Evolutionary conservation across 23 tunicate genomes (phyloP).

Genomic region (Clavelina lepadiformis): DNA sequence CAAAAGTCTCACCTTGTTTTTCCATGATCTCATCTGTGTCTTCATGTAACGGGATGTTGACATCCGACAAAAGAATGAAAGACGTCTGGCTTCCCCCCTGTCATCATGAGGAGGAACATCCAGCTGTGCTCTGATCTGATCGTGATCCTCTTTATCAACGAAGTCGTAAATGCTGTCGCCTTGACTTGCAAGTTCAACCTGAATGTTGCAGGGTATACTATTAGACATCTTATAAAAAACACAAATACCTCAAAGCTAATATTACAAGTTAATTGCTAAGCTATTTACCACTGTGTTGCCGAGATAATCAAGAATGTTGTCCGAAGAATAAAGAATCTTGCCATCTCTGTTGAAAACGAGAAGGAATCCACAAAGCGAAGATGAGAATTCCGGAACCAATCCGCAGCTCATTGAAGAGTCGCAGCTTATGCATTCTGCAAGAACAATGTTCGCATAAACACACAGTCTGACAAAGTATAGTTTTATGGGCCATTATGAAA

Average conservation of each 20-base stretch:
- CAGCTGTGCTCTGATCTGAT: constrained; percentile 80
- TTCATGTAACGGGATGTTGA: constrained; percentile 94
- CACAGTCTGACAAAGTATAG: too few relatives aligned
- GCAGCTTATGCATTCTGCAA: constrained; percentile 74
- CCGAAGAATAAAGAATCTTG: constrained; percentile 78
- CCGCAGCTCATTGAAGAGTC: constrained; percentile 56
- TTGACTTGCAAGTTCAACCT: constrained; percentile 98
- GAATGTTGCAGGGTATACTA: not conserved
- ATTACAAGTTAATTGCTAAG: not conserved
- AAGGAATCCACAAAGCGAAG: constrained; percentile 81
- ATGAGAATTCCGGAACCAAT: constrained; percentile 75
- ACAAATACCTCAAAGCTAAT: not conserved
- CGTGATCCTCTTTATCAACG: constrained; percentile 97
- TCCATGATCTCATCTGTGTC: constrained; percentile 97
- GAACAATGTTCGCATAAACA: too few relatives aligned
- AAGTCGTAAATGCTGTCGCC: constrained; percentile 95
- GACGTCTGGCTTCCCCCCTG: constrained; percentile 48
- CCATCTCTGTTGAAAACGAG: constrained; percentile 92
- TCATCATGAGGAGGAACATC: constrained; percentile 83
- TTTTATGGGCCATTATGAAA: too few relatives aligned
- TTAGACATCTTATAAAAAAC: not conserved
- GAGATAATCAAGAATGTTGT: constrained; percentile 90
- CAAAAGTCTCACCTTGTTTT: constrained; percentile 62
- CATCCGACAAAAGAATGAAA: constrained; percentile 96
- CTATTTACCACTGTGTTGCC: constrained; percentile 97